Evolutionary conservation across 2,888 invertebrate genomes (phyloP), one percentile per base, ranked within the genome.

Genomic region (Adineta ricciae): DNA sequence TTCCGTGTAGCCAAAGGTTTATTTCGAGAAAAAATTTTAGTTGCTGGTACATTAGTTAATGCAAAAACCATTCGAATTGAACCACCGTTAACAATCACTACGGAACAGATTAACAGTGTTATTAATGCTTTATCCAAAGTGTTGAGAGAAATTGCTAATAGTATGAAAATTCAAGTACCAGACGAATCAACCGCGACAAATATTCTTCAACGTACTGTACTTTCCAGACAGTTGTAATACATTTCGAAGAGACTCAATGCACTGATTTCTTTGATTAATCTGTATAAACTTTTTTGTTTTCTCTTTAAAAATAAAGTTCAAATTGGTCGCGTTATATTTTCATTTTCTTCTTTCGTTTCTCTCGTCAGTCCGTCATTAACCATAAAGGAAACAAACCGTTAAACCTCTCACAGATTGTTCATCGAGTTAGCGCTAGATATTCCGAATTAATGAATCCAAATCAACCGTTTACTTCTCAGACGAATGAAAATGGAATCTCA

Each of bases 21-120:
- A 38, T 78, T 78, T 78, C 24, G n/a, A 41, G 78, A 78, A 41
- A 78, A 32, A 41, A 41, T 78, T 16, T n/a, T 78, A n/a, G 78
- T 78, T 41, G 78, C 78, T 78, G 78, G 78, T 41, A 78, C 78
- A 41, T 41, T 78, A 19, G 9, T 41, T 41, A 78, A 78, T 41
- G 78, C 78, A 21, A 78, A 78, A 41, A 78, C 78, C 24, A 41
- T 78, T 16, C 78, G 78, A 24, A 78, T 78, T 78, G 78, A 78
- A 41, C 78, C 78, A 14, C 78, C 78, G 41, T 78, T 78, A 14
- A 78, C 78, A 78, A 78, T 78, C 21, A 78, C 38, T n/a, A n/a
- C 41, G 2, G 78, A 78, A 41, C 41, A 78, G 32, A 19, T 78
- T 78, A 32, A 78, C n/a, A 21, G n/a, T 9, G 78, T 78, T 78